phyloP scores from a whole-genome alignment of 2,797 vertebrate genomes.

The Myiotriccus ornatus region DNA sequence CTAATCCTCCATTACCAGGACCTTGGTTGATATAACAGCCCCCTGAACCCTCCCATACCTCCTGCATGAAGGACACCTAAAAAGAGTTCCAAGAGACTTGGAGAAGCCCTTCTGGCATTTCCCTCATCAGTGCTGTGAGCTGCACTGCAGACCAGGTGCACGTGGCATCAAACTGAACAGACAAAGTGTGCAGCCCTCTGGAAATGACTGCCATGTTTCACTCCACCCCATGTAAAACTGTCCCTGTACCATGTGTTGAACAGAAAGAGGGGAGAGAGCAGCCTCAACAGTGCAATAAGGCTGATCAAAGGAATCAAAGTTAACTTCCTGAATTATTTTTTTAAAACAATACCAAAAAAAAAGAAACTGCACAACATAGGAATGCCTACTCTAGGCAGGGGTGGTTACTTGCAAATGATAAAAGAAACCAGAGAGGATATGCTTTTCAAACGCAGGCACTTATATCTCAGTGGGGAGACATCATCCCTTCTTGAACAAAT shows the following conservation, averaged over 20 bases:
- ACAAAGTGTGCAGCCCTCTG: background rate
- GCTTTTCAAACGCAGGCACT: background rate
- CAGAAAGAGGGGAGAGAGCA: background rate
- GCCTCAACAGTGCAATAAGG: fast-evolving
- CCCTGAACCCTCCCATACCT: fast-evolving
- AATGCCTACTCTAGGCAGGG: background rate
- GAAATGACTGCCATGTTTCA: background rate
- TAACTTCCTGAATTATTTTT: background rate
- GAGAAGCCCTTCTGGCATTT: background rate
- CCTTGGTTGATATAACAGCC: background rate
- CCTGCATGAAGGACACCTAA: background rate
- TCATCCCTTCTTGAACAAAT: background rate
- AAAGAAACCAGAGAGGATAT: background rate
- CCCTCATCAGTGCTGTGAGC: fast-evolving
- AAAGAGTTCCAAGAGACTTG: background rate
- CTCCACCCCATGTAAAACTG: background rate
- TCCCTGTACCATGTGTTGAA: background rate
- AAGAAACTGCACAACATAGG: background rate
- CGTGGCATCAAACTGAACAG: background rate
- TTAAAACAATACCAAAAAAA: background rate
- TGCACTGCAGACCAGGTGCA: background rate
- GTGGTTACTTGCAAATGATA: background rate
- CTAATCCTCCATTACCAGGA: background rate
- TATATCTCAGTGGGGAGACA: background rate
- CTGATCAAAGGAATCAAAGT: background rate